Base-by-base conservation (phyloP, 2,888 invertebrate genomes). In the Craniophora ligustri region DNA sequence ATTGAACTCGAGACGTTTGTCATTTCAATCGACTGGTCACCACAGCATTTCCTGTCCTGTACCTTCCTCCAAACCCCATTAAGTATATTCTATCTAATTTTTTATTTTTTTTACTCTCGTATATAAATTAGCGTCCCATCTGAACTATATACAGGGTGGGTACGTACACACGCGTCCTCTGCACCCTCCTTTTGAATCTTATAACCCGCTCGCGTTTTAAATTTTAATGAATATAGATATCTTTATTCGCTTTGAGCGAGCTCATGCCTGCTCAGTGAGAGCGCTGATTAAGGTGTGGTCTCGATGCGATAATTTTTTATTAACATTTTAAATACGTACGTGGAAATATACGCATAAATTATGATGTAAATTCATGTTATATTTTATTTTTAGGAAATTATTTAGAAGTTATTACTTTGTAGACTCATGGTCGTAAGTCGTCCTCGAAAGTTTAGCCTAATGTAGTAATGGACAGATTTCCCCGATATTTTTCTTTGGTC, bases 151-250 rank as follows among this genome's bases (percentile, higher is more conserved):
- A 47, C 16, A 35, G 40, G 30, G 10, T n/a, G n/a, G n/a, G n/a
- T n/a, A n/a, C n/a, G n/a, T 51, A 38, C 39, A 67, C 56, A 67
- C 60, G 54, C 58, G 57, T 67, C 63, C 64, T 48, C 45, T 15
- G 69, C 78, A 62, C 80, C 79, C 84, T 79, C 82, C 84, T 81
- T 88, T 87, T 84, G 86, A 86, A 85, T 88, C 86, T 88, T 90
- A 89, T 86, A 87, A 84, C 87, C 82, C 83, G 84, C 81, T 81
- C 87, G 88, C 85, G 89, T 89, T 90, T 90, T 88, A 89, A 89
- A 91, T 90, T 89, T 89, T 91, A 91, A 90, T 90, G 89, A 89
- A 90, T 90, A 91, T 87, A 89, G 88, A 89, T 89, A 89, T 88
- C 89, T 88, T 89, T 89, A 89, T 89, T 86, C 85, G 86, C 85